Percentiles rank a stretch among this genome's conserved stretches.
phyloP scores from a whole-genome alignment of 2,797 vertebrate genomes.

The Oreonectes daqikongensis region DNA sequence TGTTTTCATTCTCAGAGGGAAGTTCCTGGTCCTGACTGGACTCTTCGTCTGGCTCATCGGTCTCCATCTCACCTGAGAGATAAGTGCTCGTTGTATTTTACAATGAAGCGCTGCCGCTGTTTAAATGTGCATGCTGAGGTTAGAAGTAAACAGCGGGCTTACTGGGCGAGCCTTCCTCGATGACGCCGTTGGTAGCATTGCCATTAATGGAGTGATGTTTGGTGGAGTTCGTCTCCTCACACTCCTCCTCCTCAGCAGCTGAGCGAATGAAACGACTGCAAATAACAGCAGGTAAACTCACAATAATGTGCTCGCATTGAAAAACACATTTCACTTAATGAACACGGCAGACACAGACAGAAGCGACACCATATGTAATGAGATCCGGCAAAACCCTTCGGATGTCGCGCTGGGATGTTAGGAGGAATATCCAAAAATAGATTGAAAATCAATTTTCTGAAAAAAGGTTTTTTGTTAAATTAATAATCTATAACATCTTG shows the following conservation, averaged over 20 bases:
- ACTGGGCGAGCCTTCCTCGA: conserved; percentile 97
- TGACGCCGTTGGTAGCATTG: conserved; percentile 90
- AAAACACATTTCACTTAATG: not conserved
- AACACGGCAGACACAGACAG: not conserved
- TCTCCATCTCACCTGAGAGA: conserved; percentile 93
- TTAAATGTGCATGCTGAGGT: conserved; percentile 16
- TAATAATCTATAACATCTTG: no score
- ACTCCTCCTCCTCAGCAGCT: conserved; percentile 82
- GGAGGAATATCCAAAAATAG: no score
- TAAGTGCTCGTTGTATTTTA: not conserved
- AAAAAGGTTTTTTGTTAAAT: no score
- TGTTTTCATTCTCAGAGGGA: conserved; percentile 97
- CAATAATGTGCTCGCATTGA: not conserved
- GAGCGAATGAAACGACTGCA: conserved; percentile 90
- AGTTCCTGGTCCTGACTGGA: conserved; percentile 98
- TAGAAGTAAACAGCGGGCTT: conserved; percentile 68
- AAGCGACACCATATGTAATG: not conserved
- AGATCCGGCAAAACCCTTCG: no score
- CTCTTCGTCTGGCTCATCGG: conserved; percentile 96
- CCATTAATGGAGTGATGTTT: conserved; percentile 92
- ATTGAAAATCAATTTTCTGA: no score
- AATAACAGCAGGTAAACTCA: not conserved
- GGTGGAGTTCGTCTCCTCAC: conserved; percentile 83
- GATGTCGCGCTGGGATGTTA: no score
- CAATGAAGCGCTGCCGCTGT: not conserved